phyloP scores from a whole-genome alignment of 1,140 invertebrate species.

The Micrasema longulum region DNA sequence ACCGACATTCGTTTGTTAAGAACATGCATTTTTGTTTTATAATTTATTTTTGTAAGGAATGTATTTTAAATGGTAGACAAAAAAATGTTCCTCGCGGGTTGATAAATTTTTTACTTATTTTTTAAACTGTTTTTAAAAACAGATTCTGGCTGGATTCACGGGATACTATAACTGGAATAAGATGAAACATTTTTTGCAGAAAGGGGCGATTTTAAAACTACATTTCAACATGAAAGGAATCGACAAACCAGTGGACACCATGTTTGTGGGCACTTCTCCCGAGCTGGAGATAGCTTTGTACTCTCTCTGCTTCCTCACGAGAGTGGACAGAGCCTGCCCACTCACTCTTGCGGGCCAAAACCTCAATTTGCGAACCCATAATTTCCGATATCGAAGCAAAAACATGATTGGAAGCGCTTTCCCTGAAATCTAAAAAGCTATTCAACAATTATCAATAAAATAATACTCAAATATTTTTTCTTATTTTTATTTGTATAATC shows the following conservation, averaged over 20 bases:
- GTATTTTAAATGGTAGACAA: too few species aligned
- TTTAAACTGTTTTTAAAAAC: too few species aligned
- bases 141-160: too few species aligned
- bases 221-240: conserved; percentile 80
- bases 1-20: too few species aligned
- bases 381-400: conserved; percentile 79
- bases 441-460: too few species aligned
- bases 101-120: too few species aligned
- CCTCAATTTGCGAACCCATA: conserved; percentile 79
- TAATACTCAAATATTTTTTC: too few species aligned
- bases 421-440: conserved; percentile 82
- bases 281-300: conserved; percentile 94
- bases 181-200: conserved; percentile 76
- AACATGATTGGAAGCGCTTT: conserved; percentile 83
- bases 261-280: conserved; percentile 92
- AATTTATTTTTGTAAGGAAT: too few species aligned
- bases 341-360: conserved; percentile 77
- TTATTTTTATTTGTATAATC: too few species aligned
- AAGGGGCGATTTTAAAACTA: conserved; percentile 82
- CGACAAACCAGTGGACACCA: conserved; percentile 81
- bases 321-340: conserved; percentile 78
- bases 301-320: conserved; percentile 84
- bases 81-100: too few species aligned
- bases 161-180: too few species aligned
- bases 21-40: too few species aligned